phyloP scores from a whole-genome alignment of 2,797 vertebrate species.

The Pseudotriccus pelzelni region DNA sequence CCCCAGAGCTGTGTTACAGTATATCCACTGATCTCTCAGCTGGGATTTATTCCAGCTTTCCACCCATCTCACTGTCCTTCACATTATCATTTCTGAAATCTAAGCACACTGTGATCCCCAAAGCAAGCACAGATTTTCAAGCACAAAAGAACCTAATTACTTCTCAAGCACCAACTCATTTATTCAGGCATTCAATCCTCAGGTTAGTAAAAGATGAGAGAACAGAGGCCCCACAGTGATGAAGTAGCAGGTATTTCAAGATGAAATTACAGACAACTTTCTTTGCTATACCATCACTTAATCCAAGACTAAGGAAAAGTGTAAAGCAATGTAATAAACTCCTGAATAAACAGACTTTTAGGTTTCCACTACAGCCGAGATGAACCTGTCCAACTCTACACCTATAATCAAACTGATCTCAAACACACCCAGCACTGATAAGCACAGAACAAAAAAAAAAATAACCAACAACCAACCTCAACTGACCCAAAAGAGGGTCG shows the following conservation, averaged over 20 bases:
- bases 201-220: neutral
- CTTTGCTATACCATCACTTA: neutral
- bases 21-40: neutral
- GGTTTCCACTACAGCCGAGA: neutral
- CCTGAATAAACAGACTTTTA: neutral
- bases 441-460: neutral
- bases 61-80: neutral
- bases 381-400: neutral
- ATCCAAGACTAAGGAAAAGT: neutral
- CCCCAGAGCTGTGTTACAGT: neutral
- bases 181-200: neutral
- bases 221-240: neutral
- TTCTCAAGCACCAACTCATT: neutral
- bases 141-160: neutral
- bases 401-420: neutral
- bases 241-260: neutral
- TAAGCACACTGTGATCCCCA: neutral
- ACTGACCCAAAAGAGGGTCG: neutral
- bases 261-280: neutral
- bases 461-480: neutral
- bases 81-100: neutral
- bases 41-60: neutral
- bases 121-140: neutral
- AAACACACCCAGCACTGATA: neutral
- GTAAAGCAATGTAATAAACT: neutral